Base-by-base conservation (phyloP, 2,797 vertebrate genomes). In the Bryconaethiops microstoma region DNA sequence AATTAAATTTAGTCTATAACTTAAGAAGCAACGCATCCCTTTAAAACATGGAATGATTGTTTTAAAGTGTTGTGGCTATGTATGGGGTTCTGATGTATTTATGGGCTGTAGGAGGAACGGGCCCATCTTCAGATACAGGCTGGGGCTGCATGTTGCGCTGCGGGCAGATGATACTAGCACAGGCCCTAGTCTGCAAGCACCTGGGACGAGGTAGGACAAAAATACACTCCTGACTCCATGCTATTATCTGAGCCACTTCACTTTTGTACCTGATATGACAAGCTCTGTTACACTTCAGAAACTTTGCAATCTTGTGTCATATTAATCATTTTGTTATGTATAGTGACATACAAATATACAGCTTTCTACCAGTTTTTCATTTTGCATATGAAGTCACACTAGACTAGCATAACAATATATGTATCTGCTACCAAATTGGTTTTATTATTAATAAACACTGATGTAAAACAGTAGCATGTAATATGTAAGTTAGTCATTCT, bases 111-210 rank as follows among this genome's bases (percentile, higher is more conserved):
- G 95, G 96, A 59, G 95, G 96, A 83, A 96, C 96, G 0, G 96
- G 96, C 0, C 96, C 96, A 16, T 96, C 95, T 0, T 95, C 95
- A 0, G 96, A 96, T 52, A 76, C 95, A 0, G 96, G 96, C 74
- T 96, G 96, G 95, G 95, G 96, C 1, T 96, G 95, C 57, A 96
- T 96, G 95, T 91, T 96, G 78, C 94, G 96, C 2, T 96, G 96
- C n/a, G 96, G 96, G 84, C 96, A 96, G 90, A 96, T 96, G 96
- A 96, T 96, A 92, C 89, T 96, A 78, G 95, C 95, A 21, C 96
- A 96, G 80, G 95, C 96, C 9, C 91, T 96, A 77, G 91, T 96
- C 83, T 96, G 95, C 89, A 92, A 91, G 55, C 95, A 95, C 57
- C 90, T 96, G 74, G 95, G 95, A 85, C 92, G 95, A 86, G 94